These are phyloP conservation scores for Rhabdomys dilectus DNA, from an alignment of 2,113 vertebrate genomes.

Conservation along the genomic window DNA sequence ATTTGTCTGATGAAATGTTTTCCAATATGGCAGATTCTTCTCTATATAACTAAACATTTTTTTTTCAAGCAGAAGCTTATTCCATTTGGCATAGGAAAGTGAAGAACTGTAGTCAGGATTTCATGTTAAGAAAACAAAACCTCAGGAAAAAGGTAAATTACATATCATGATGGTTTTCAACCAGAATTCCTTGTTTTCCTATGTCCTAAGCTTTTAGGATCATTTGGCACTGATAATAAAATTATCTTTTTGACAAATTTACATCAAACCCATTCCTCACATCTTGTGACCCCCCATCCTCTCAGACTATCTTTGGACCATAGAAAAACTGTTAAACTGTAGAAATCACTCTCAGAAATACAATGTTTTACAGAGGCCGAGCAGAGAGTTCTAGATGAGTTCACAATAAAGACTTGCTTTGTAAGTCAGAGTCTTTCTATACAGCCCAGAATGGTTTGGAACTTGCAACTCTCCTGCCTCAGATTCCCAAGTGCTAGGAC, in stretches of 20 bases:
- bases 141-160: not conserved
- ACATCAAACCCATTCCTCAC: not conserved
- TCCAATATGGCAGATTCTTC: not conserved
- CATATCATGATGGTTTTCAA: not conserved
- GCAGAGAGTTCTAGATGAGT: not conserved
- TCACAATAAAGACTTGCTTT: not conserved
- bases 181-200: not conserved
- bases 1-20: not conserved
- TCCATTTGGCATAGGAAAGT: not conserved
- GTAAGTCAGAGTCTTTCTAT: not conserved
- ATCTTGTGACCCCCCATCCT: not conserved
- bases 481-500: not conserved
- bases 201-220: not conserved
- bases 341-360: not conserved
- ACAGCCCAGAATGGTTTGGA: not conserved
- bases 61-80: not conserved
- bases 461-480: not conserved
- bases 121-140: slow-evolving; percentile 17
- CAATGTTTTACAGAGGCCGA: not conserved
- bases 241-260: slow-evolving; percentile 34
- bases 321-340: not conserved
- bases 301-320: not conserved
- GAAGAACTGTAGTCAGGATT: not conserved
- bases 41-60: not conserved
- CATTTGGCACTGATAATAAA: not conserved